These are phyloP conservation scores for Enhydra lutris DNA, from an alignment of 2,113 vertebrate genomes.

Conservation along the genomic window DNA sequence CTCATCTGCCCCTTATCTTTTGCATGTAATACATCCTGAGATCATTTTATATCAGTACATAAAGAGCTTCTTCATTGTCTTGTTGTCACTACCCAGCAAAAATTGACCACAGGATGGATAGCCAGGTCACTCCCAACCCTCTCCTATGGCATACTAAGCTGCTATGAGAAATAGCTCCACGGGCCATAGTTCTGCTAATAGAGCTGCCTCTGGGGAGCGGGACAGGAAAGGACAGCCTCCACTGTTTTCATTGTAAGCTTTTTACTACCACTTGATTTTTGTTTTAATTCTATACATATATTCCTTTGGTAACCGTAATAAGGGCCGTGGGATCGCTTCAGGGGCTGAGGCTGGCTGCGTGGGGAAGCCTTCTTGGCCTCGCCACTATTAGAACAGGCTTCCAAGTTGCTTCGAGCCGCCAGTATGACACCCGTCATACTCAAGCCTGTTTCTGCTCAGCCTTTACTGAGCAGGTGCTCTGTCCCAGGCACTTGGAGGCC, in stretches of 20 bases:
- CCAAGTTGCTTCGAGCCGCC: background rate
- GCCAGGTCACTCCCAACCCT: background rate
- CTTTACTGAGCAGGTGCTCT: background rate
- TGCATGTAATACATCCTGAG: background rate
- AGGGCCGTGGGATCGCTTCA: background rate
- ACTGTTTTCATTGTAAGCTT: background rate
- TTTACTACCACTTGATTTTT: background rate
- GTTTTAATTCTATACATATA: background rate
- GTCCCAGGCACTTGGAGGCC: background rate
- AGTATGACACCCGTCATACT: background rate
- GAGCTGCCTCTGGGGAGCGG: background rate
- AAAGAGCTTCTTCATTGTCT: background rate
- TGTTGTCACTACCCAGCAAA: background rate
- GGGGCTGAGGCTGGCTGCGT: background rate
- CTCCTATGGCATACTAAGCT: background rate
- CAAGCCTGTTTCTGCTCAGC: background rate
- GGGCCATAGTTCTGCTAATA: background rate
- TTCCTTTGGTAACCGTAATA: background rate
- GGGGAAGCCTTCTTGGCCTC: background rate
- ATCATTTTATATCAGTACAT: background rate
- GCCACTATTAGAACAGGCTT: background rate
- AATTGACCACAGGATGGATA: background rate
- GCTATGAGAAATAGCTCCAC: background rate
- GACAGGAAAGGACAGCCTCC: background rate
- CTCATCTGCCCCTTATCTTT: background rate